These are phyloP conservation scores for Tychaedon coryphoeus DNA, from an alignment of 2,113 vertebrate genomes.

Conservation along the genomic window DNA sequence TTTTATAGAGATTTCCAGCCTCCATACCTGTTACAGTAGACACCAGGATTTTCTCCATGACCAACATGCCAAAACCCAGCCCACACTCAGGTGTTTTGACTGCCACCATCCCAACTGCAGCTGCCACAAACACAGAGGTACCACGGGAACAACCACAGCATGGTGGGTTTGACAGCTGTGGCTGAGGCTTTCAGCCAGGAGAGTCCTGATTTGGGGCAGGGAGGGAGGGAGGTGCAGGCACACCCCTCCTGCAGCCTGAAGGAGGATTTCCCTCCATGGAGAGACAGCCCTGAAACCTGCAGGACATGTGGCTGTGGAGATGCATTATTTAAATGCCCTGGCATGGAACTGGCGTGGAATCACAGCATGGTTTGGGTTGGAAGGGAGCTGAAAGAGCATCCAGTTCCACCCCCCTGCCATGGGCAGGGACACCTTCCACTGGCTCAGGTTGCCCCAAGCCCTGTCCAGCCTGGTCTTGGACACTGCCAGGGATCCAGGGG, in stretches of 20 bases:
- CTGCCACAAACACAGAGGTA: neutral
- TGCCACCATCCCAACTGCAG: neutral
- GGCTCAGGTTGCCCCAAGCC: accelerated
- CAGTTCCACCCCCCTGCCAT: too few relatives aligned
- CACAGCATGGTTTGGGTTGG: neutral
- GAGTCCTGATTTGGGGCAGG: neutral
- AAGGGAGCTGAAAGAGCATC: neutral
- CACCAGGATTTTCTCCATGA: neutral
- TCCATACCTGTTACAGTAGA: neutral
- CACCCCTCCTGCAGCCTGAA: neutral
- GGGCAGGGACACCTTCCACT: accelerated
- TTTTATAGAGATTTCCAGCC: neutral
- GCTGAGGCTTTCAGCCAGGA: neutral
- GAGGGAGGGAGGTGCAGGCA: neutral
- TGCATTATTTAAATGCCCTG: too few relatives aligned
- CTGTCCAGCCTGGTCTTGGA: neutral
- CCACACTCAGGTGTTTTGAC: neutral
- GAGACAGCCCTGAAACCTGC: neutral
- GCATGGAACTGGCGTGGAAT: accelerated
- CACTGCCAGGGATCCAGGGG: neutral
- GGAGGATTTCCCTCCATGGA: neutral
- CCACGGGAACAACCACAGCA: neutral
- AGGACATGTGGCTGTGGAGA: accelerated
- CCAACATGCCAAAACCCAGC: neutral
- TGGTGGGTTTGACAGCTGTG: accelerated